Base-by-base conservation (phyloP, 2,888 invertebrate species). In the Stegophylla sp. region DNA sequence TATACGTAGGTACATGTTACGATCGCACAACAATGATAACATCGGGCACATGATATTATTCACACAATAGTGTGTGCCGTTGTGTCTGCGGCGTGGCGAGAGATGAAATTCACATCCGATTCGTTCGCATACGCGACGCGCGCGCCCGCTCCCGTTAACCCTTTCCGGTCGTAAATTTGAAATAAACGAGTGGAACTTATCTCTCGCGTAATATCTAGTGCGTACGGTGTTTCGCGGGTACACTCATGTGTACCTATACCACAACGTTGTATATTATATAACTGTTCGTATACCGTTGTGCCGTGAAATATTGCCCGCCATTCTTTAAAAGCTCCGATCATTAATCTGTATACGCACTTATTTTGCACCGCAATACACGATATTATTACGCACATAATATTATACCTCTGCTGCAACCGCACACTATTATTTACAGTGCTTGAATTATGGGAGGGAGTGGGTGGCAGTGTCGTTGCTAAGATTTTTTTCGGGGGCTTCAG, bases 111-210 rank as follows among this genome's bases (percentile, higher is more conserved):
- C 12, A 1, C 20, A 56, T 56, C 56, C 12, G 12, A 56, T 56
- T 23, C 56, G 56, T 12, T 10, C 75, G 51, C 66, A 48, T 77
- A 23, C 61, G 28, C 26, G 23, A 41, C 20, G 34, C 51, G 72
- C 72, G 61, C 74, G 67, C 28, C 82, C 73, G 75, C 59, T 53
- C 13, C 15, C 3, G 48, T 61, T 74, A 74, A 63, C 73, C 73
- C 61, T 73, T 61, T 45, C 28, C 20, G n/a, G 59, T 15, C 45
- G n/a, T 74, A 74, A 48, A 74, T 74, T 61, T 48, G 15, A 61
- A 74, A 74, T 61, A 48, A 61, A 48, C 48, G 73, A 72, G 28
- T 61, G 28, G 28, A 61, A 48, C 61, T 74, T 74, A 74, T 74
- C 73, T 28, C 45, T 48, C n/a, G 28, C 15, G 28, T 48, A 63